These are phyloP conservation scores for Chromoteleia sp. DNA, from an alignment of 2,888 invertebrate genomes.

Conservation along the genomic window DNA sequence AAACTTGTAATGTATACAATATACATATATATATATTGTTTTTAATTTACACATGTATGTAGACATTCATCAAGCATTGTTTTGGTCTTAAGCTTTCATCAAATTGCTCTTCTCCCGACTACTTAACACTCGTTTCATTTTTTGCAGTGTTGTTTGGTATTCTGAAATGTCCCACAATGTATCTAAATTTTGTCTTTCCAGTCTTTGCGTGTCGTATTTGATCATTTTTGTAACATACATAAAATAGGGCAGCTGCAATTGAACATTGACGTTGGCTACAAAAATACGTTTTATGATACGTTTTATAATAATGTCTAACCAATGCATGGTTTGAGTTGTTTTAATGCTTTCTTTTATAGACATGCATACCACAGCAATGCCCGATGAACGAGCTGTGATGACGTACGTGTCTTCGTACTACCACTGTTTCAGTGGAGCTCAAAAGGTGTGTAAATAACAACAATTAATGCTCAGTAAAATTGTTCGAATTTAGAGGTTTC, in stretches of 20 bases:
- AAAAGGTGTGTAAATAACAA: slow-evolving; percentile 91
- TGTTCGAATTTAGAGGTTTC: neutral
- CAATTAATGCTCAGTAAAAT: slow-evolving; percentile 5
- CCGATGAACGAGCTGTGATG: slow-evolving; percentile 99
- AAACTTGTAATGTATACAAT: too few relatives aligned
- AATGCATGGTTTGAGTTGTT: slow-evolving; percentile 83
- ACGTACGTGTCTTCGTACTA: slow-evolving; percentile 99
- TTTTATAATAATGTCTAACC: slow-evolving; percentile 74
- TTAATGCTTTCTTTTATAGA: slow-evolving; percentile 87
- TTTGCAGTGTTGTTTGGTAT: slow-evolving; percentile 18
- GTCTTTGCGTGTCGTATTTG: slow-evolving; percentile 1
- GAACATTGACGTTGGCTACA: slow-evolving; percentile 16
- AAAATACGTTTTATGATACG: slow-evolving; percentile 17
- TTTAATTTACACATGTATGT: neutral
- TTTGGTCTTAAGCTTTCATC: slow-evolving; percentile 1
- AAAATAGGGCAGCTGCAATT: slow-evolving; percentile 16
- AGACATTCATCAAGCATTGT: neutral
- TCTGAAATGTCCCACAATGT: neutral
- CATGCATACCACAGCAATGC: slow-evolving; percentile 99
- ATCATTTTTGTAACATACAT: neutral
- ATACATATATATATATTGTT: too few relatives aligned
- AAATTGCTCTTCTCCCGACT: neutral
- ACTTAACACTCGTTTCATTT: slow-evolving; percentile 1
- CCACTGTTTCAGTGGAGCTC: slow-evolving; percentile 99
- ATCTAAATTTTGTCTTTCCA: neutral